Conservation (phyloP, 2,797 vertebrate genomes). For the Acropternis orthonyx region DNA sequence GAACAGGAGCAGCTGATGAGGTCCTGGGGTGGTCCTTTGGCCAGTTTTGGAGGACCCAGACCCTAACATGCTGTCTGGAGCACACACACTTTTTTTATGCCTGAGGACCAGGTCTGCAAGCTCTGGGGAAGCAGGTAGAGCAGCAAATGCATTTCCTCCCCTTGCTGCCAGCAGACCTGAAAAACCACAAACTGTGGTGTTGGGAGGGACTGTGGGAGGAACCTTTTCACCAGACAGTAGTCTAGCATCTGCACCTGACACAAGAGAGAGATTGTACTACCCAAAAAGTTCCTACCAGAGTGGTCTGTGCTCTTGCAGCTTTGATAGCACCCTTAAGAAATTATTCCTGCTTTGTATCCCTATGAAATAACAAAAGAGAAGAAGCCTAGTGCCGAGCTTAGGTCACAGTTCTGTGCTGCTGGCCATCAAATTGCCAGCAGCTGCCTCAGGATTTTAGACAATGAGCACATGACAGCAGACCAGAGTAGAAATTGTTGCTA, state of each 20-base stretch:
- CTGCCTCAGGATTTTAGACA: background rate
- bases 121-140: background rate
- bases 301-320: background rate
- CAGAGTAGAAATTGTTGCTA: background rate
- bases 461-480: background rate
- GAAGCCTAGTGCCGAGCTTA: background rate
- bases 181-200: background rate
- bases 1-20: background rate
- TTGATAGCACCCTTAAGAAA: background rate
- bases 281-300: background rate
- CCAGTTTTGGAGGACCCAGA: background rate
- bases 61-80: accelerated
- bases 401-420: background rate
- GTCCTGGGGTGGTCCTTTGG: background rate
- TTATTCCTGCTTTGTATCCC: background rate
- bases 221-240: background rate
- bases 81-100: background rate
- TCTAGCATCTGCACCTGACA: background rate
- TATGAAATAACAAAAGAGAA: background rate
- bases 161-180: background rate
- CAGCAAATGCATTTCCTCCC: slow-evolving; percentile 26
- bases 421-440: background rate
- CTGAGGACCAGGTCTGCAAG: slow-evolving; percentile 5
- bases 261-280: background rate
- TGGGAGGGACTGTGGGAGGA: background rate